Percentiles rank a stretch among this genome's conserved stretches.
Evolutionary conservation across 2,113 vertebrate species (phyloP).

Genomic region (Peromyscus polionotus): DNA sequence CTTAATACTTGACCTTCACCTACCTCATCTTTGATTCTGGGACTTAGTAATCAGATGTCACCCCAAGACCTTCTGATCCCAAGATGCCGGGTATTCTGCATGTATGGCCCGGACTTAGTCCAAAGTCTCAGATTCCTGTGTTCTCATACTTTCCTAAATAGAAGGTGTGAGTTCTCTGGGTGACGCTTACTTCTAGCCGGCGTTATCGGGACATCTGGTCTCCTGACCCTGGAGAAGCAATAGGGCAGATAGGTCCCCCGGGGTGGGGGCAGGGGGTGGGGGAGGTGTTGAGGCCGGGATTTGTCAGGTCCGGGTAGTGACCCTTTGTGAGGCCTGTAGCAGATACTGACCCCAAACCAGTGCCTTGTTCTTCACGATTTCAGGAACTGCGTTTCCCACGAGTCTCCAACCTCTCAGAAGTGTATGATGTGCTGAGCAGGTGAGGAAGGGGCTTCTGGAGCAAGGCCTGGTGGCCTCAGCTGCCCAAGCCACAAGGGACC

Average conservation of each 20-base stretch:
- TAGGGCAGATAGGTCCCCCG: rapidly evolving
- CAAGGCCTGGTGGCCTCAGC: neutral
- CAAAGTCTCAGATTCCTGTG: neutral
- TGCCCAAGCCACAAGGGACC: rapidly evolving
- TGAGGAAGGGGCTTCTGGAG: slow-evolving; percentile 14
- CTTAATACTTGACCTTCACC: rapidly evolving
- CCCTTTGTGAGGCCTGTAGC: neutral
- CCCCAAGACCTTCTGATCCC: neutral
- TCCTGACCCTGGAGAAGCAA: neutral
- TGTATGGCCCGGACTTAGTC: neutral
- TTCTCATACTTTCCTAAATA: too few species aligned
- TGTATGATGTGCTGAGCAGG: slow-evolving; percentile 83
- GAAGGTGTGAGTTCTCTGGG: neutral
- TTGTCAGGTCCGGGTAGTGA: neutral
- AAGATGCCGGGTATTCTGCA: rapidly evolving
- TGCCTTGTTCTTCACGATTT: neutral
- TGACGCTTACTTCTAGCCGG: neutral
- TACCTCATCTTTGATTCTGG: neutral
- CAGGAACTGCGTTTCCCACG: slow-evolving; percentile 84
- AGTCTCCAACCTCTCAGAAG: slow-evolving; percentile 82
- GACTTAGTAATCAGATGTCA: neutral
- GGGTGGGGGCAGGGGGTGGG: neutral
- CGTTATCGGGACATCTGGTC: neutral
- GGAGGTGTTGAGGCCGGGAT: neutral
- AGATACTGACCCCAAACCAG: neutral